Base-by-base conservation (phyloP, 2,113 vertebrate genomes). In the Gobius niger region DNA sequence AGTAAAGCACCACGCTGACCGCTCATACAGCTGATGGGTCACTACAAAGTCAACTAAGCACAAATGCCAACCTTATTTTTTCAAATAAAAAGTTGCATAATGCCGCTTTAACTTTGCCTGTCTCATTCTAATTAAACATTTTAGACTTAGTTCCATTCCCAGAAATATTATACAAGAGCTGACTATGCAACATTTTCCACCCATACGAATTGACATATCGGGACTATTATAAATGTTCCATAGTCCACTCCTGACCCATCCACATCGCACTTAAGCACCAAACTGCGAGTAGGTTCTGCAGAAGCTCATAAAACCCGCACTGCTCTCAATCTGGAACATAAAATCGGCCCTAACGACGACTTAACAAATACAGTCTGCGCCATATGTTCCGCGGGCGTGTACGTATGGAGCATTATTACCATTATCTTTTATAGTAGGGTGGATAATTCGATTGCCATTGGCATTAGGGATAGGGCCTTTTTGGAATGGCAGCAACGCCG, bases 221-320 rank as follows among this genome's bases (percentile, higher is more conserved):
- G 24, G 24, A 40, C 54, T 15, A 41, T 6, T 41, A 42, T 9
- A 59, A 5, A n/a, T 16, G 15, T 60, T 44, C 7, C 5, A 54
- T 34, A 54, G 18, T 44, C 57, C 57, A 42, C 40, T 13, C 15
- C 7, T 60, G 15, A 42, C 34, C 40, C 62, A 69, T 72, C 82
- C 76, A 14, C 62, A 69, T 72, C 82, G 77, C 62, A 72, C 65
- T 54, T 71, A 77, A 75, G 72, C 79, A 73, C 71, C 77, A 83
- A 85, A 52, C 82, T 72, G 61, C 10, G 0, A 68, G 73, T 51
- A 67, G 56, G 34, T 51, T 63, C 73, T 66, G 76, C 53, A 57
- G 70, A 64, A 67, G 42, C 80, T 75, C 54, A 63, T 85, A 76
- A 83, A 85, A 69, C 54, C 24, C 46, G 74, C 75, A 79, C 61